Percentiles rank a stretch among this genome's conserved stretches.
Evolutionary conservation across 2,888 invertebrate genomes (phyloP).

Genomic region (Trypoxylon attenuatum): DNA sequence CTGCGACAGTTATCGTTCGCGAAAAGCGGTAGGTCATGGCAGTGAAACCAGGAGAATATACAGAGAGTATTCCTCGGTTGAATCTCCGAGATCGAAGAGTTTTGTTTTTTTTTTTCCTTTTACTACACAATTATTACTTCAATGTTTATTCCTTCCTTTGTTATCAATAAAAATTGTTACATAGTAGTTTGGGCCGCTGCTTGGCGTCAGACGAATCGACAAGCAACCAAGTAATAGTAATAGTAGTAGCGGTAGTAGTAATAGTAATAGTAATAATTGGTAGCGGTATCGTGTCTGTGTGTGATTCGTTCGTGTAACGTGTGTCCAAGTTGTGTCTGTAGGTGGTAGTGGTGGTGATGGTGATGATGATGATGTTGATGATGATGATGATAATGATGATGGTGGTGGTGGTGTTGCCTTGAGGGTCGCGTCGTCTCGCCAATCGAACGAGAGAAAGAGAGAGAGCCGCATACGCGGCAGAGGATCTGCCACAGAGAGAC

Average conservation of each 20-base stretch:
- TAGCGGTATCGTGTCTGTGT: conserved; percentile 36
- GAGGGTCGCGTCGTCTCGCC: background rate
- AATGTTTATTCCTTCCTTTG: conserved; percentile 65
- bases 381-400: too few relatives aligned
- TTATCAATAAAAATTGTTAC: conserved; percentile 73
- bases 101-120: conserved; percentile 37
- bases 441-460: background rate
- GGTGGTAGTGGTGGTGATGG: conserved; percentile 6
- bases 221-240: conserved; percentile 57
- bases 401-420: conserved; percentile 1
- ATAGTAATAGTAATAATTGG: conserved; percentile 56
- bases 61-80: too few relatives aligned
- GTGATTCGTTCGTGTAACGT: conserved; percentile 31
- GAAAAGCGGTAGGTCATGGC: too few relatives aligned
- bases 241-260: conserved; percentile 59
- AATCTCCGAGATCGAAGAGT: background rate
- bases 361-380: too few relatives aligned
- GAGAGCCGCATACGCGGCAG: background rate
- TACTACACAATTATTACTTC: conserved; percentile 65
- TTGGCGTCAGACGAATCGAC: conserved; percentile 58
- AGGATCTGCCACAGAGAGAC: background rate
- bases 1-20: too few relatives aligned
- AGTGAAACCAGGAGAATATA: too few relatives aligned
- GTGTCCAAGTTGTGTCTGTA: conserved; percentile 29
- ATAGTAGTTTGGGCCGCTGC: conserved; percentile 67